Evolutionary conservation across 2,888 invertebrate species (phyloP).

Genomic region (Odontothrips loti): DNA sequence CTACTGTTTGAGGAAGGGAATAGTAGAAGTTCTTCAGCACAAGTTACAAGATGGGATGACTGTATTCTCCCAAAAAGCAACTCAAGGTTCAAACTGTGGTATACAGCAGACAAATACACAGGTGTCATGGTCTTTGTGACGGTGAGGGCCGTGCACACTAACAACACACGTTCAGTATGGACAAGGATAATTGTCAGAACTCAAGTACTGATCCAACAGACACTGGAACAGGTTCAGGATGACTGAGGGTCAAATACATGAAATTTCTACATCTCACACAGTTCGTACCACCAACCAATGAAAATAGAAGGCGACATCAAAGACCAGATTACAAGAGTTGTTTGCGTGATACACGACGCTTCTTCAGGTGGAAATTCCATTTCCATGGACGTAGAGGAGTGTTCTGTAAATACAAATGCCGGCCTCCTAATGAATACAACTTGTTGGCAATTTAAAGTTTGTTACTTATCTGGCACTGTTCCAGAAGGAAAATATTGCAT

Average conservation of each 20-base stretch:
- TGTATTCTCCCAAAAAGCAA: no score
- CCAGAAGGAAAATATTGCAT: no score
- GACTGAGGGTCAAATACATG: background rate
- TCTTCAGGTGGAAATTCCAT: slow-evolving; percentile 16
- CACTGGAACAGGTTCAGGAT: background rate
- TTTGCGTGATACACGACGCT: background rate
- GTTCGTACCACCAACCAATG: slow-evolving; percentile 2
- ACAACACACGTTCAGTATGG: background rate
- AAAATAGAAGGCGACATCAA: slow-evolving; percentile 3
- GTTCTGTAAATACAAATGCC: slow-evolving; percentile 16
- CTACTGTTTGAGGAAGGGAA: no score
- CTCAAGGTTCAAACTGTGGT: background rate
- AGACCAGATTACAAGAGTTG: slow-evolving; percentile 1
- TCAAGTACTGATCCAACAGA: background rate
- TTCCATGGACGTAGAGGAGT: slow-evolving; percentile 1
- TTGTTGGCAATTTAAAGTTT: no score
- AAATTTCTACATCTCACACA: background rate
- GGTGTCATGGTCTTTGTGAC: background rate
- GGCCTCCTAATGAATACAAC: no score
- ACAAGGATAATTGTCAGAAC: background rate
- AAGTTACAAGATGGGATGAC: no score
- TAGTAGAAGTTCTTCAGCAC: no score
- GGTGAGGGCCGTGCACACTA: background rate
- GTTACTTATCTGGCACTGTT: no score
- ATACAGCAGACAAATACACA: background rate